Evolutionary conservation across 2,113 vertebrate genomes (phyloP).

Genomic region (Pteruthius melanotis): DNA sequence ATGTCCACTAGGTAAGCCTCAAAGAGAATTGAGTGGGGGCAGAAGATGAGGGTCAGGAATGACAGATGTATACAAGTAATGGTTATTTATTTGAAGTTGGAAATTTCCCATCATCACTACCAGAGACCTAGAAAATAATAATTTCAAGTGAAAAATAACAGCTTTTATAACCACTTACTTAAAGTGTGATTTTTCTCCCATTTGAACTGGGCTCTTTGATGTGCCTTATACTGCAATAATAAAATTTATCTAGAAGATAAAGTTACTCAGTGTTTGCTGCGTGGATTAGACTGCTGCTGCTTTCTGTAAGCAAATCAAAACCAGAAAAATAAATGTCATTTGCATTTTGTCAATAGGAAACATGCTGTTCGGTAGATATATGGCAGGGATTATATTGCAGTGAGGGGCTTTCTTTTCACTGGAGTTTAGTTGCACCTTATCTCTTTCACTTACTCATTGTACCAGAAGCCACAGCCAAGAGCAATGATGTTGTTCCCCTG

Average conservation of each 20-base stretch:
- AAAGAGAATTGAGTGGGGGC: background rate
- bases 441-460: background rate
- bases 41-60: background rate
- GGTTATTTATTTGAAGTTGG: background rate
- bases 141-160: constrained; percentile 32
- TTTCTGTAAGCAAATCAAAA: constrained; percentile 46
- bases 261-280: constrained; percentile 1
- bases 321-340: constrained; percentile 12
- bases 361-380: background rate
- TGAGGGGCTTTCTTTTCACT: background rate
- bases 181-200: constrained; percentile 17
- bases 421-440: constrained; percentile 7
- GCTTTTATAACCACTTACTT: constrained; percentile 5
- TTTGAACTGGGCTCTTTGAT: constrained; percentile 7
- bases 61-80: background rate
- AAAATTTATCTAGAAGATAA: constrained; percentile 4
- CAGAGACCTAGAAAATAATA: constrained; percentile 19
- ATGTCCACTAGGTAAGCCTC: background rate
- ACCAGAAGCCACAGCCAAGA: background rate
- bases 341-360: constrained; percentile 16
- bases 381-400: background rate
- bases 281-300: background rate
- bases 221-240: background rate
- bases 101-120: background rate
- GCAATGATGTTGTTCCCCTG: background rate